Base-by-base conservation (phyloP, 2,888 invertebrate genomes). In the Eledona agricola region DNA sequence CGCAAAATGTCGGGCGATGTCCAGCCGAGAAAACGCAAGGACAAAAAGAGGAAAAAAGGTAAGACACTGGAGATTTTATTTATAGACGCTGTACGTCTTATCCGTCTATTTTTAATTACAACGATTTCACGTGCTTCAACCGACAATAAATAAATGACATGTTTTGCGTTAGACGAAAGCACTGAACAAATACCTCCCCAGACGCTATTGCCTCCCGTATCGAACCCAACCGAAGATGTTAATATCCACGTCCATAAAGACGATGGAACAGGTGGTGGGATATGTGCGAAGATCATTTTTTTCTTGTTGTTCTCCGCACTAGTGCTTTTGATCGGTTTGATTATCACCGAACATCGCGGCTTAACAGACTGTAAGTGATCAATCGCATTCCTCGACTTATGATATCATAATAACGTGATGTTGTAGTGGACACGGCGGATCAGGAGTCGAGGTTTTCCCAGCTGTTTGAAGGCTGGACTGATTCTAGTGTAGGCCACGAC, bases 1-100 rank as follows among this genome's bases (percentile, higher is more conserved):
- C n/a, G 67, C 77, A 83, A 76, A 77, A 91, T 92, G 92, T 91
- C 90, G 75, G 90, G 90, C 67, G 91, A 92, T 79, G 88, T 89
- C 67, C 91, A 91, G 77, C 89, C 90, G 72, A 86, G 89, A 72
- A 91, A 89, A 78, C 87, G 91, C 67, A 90, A 89, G 79, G 90
- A 91, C 75, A 92, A 90, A 77, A 84, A 84, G 75, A 85, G 84
- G 74, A 89, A 86, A 78, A 91, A 88, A 85, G 89, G 91, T 90
- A 83, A 78, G 70, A 62, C 35, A 35, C 38, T 49, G 51, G 37
- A 26, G 12, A 46, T 46, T n/a, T n/a, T n/a, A n/a, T n/a, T n/a
- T n/a, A n/a, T n/a, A n/a, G n/a, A n/a, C n/a, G n/a, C n/a, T n/a
- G n/a, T n/a, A n/a, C n/a, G n/a, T n/a, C n/a, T n/a, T n/a, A n/a